Evolutionary conservation across 2,113 vertebrate species (phyloP).

Genomic region (Passer montanus): DNA sequence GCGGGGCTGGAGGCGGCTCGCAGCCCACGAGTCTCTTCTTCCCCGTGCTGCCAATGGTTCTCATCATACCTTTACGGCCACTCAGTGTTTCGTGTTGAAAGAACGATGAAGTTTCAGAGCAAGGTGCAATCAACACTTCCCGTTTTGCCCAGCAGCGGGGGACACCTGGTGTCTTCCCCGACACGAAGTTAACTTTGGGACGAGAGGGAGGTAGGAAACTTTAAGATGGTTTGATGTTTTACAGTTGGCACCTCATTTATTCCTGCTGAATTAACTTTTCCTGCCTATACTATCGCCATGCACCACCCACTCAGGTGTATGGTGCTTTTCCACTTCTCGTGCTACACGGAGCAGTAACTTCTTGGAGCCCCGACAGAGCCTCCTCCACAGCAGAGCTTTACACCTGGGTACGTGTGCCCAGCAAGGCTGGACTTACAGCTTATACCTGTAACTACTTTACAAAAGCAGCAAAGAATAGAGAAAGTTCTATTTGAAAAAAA

Average conservation of each 20-base stretch:
- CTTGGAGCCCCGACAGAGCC: neutral
- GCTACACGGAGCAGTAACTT: rapidly evolving
- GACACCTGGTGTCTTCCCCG: neutral
- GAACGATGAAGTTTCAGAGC: rapidly evolving
- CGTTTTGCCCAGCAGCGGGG: neutral
- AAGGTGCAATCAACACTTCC: rapidly evolving
- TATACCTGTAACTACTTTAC: neutral
- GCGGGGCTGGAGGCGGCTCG: rapidly evolving
- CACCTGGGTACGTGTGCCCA: rapidly evolving
- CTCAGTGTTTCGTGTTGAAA: rapidly evolving
- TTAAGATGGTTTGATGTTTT: neutral
- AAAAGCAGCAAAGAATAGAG: neutral
- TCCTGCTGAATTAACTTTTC: neutral
- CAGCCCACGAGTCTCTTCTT: neutral
- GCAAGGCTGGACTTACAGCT: neutral
- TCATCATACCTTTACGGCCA: rapidly evolving
- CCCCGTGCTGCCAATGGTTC: neutral
- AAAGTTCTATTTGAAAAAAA: neutral
- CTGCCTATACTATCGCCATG: rapidly evolving
- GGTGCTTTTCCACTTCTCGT: neutral
- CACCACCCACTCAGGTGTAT: rapidly evolving
- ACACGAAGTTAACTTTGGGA: rapidly evolving
- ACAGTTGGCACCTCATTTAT: neutral
- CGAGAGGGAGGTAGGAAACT: too few relatives aligned
- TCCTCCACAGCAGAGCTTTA: neutral